Evolutionary conservation across 2,797 vertebrate genomes (phyloP), one percentile per base, ranked within the genome.

Genomic region (Poecilia velifera): DNA sequence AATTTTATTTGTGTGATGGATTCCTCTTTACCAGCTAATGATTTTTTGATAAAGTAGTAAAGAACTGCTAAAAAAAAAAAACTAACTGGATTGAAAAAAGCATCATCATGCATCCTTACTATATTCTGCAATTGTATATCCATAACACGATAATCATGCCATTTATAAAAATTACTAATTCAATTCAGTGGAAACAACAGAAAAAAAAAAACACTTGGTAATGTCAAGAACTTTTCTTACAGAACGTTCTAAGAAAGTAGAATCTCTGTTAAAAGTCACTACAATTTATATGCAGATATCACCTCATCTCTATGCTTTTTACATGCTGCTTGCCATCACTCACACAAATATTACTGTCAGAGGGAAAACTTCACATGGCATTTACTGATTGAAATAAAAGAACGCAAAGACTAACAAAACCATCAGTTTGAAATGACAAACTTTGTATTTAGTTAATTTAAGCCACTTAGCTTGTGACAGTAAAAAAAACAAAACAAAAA

Each of bases 1-100:
- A 79, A 88, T 83, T 62, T 6, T 51, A 87, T 80, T 86, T 75
- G 47, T 83, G 76, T 86, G 80, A 86, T 45, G 74, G 64, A 82
- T 81, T 36, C 62, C 34, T 36, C 34, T 64, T 36, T 14, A 64
- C 2, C 62, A 36, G 31, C 31, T 22, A 16, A 71, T 55, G 62
- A 83, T 78, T 64, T 59, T 59, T 75, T 73, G 36, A 82, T 47
- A 76, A 71, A 76, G 76, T 22, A 41, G 43, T 45, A 68, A 72
- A 73, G 53, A 79, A 51, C 49, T 73, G 18, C 16, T 78, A 82
- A 49, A 51, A 49, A 57, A 57, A 31, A 34, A 34, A 34, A 2
- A 73, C 36, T 71, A 20, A 72, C 57, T 81, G 2, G 7, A 34
- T 68, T 82, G 72, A 34, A 64, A 62, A 68, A 34, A 64, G 59